Evolutionary conservation across 2,113 vertebrate species (phyloP), one percentile per base, ranked within the genome.

Genomic region (Boleophthalmus pectinirostris): DNA sequence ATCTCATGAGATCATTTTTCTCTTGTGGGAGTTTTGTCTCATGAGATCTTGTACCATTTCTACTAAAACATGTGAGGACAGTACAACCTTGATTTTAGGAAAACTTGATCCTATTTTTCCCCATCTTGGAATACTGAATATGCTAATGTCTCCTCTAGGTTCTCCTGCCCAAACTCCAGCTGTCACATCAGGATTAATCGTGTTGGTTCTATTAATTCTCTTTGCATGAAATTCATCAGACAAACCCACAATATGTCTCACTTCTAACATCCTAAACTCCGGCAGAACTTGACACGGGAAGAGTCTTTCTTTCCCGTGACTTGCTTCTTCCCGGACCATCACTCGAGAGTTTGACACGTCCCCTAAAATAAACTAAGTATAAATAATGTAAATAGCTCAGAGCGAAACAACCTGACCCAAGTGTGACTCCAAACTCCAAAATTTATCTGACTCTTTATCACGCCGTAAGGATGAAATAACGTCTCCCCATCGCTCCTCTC

Each of bases 371-470:
- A 80, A 85, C 75, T 80, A 88, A 87, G 83, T 79, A 81, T 67
- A 69, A 66, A 66, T 66, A 47, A 47, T 47, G 12, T 47, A 87
- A 83, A 75, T 68, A 69, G 81, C 70, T 2, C 71, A 68, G 74
- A 64, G 53, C 53, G 74, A 74, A 77, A 69, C 64, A 68, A 56
- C 75, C 74, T 78, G 79, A 83, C 77, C 80, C 72, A 60, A 63
- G 29, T 3, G 47, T 43, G 66, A 82, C 69, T 81, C 69, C 38
- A 66, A 64, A 69, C 60, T 35, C 60, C 16, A 66, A 66, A 57
- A 85, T 85, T 85, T 82, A 83, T 83, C 64, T 47, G 38, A 29
- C 49, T 24, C 57, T 83, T 85, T 65, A 87, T 85, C 77, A 79
- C 74, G 15, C 53, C 5, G 73, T 66, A 20, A 82, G 69, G 76